These are phyloP conservation scores for Andrena trimmerana DNA, from an alignment of 2,888 invertebrate species.

Conservation along the genomic window DNA sequence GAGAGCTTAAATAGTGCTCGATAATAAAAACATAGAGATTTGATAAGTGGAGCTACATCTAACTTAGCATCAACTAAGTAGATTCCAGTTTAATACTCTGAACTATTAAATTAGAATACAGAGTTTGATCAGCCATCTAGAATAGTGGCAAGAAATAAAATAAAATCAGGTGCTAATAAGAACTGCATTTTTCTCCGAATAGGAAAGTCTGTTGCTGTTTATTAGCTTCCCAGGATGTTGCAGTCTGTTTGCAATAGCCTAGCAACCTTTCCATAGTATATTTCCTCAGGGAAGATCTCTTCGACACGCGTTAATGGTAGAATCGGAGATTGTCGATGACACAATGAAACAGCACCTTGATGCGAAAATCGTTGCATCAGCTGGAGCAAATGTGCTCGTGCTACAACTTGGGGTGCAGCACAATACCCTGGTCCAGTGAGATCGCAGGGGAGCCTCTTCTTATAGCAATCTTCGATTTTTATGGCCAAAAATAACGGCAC, in stretches of 20 bases:
- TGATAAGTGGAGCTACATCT: no score
- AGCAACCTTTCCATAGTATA: background rate
- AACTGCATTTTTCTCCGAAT: background rate
- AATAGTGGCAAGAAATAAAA: no score
- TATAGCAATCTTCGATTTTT: conserved; percentile 72
- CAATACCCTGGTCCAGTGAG: conserved; percentile 65
- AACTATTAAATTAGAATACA: no score
- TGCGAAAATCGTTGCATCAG: conserved; percentile 60
- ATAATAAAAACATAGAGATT: background rate
- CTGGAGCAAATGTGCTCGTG: conserved; percentile 64
- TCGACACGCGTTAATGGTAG: background rate
- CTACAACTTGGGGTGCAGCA: conserved; percentile 63
- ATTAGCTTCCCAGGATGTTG: background rate
- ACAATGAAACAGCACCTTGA: conserved; percentile 34
- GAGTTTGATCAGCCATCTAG: no score
- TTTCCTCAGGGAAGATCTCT: background rate
- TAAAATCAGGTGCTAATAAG: background rate
- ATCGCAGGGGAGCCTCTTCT: conserved; percentile 54
- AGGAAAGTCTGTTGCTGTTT: conserved; percentile 24
- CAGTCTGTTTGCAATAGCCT: background rate
- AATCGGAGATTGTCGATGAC: conserved; percentile 11
- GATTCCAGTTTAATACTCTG: no score
- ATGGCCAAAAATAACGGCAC: conserved; percentile 80
- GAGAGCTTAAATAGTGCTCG: background rate
- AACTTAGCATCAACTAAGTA: no score